These are phyloP conservation scores for Falco punctatus DNA, from an alignment of 2,113 vertebrate species.

Conservation along the genomic window DNA sequence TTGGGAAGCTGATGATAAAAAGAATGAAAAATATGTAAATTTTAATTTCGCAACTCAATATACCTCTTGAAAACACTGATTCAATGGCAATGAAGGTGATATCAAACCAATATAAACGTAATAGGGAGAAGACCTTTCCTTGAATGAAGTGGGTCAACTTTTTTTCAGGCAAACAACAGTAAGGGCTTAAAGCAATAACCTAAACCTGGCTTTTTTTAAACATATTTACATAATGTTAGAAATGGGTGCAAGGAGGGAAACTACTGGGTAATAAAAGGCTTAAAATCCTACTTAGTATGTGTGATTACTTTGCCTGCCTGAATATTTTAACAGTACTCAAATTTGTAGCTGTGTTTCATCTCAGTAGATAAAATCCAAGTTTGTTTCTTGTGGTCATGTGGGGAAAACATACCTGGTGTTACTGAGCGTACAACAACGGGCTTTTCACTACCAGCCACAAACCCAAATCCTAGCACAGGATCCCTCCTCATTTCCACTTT, in stretches of 20 bases:
- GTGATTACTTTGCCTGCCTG: neutral
- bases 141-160: neutral
- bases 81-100: constrained; percentile 50
- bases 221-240: neutral
- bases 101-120: constrained; percentile 20
- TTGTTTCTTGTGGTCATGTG: neutral
- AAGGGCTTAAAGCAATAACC: neutral
- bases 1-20: neutral
- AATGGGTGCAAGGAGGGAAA: neutral
- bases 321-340: neutral
- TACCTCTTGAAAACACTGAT: neutral
- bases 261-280: neutral
- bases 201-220: neutral
- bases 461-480: constrained; percentile 96
- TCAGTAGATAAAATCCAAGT: neutral
- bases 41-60: neutral
- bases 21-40: neutral
- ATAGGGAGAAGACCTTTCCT: neutral
- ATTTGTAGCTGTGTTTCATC: neutral
- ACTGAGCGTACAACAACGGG: constrained; percentile 97
- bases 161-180: neutral
- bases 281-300: neutral
- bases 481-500: constrained; percentile 98
- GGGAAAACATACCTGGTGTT: constrained; percentile 88
- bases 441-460: constrained; percentile 98